phyloP scores from a whole-genome alignment of 2,888 invertebrate genomes.

The Lissonota sp. region DNA sequence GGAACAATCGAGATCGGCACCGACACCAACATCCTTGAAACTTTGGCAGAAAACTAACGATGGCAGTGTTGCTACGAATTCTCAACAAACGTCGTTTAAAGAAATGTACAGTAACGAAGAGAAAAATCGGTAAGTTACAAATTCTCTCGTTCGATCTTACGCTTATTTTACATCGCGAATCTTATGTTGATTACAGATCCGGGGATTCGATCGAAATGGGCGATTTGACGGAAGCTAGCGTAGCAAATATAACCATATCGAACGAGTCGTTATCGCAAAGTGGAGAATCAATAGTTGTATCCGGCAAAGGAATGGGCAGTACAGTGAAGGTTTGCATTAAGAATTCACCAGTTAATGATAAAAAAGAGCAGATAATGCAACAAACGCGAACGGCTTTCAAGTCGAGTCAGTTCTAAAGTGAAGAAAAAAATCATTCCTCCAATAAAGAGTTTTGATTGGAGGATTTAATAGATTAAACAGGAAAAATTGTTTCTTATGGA shows the following conservation, averaged over 20 bases:
- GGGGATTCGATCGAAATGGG: constrained; percentile 73
- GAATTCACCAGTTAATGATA: constrained; percentile 4
- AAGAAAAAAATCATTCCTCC: no score
- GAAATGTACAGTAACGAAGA: constrained; percentile 77
- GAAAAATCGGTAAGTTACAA: constrained; percentile 73
- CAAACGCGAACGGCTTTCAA: no score
- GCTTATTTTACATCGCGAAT: background rate
- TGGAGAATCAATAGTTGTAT: constrained; percentile 81
- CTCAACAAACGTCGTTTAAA: constrained; percentile 78
- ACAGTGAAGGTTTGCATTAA: constrained; percentile 77
- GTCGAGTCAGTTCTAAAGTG: no score
- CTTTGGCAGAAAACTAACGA: constrained; percentile 79
- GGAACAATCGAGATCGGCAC: constrained; percentile 90
- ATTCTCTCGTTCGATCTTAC: background rate
- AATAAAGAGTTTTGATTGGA: no score
- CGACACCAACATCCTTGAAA: constrained; percentile 88
- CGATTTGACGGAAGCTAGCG: constrained; percentile 78
- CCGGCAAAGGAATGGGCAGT: constrained; percentile 81
- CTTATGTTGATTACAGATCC: constrained; percentile 67
- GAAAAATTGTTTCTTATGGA: no score
- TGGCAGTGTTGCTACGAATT: constrained; percentile 56
- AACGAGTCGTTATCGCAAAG: constrained; percentile 81
- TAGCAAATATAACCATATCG: constrained; percentile 82
- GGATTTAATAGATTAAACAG: no score
- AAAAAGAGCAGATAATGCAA: background rate